Conservation (phyloP, 2,113 vertebrate genomes). For the Gavia stellata region DNA sequence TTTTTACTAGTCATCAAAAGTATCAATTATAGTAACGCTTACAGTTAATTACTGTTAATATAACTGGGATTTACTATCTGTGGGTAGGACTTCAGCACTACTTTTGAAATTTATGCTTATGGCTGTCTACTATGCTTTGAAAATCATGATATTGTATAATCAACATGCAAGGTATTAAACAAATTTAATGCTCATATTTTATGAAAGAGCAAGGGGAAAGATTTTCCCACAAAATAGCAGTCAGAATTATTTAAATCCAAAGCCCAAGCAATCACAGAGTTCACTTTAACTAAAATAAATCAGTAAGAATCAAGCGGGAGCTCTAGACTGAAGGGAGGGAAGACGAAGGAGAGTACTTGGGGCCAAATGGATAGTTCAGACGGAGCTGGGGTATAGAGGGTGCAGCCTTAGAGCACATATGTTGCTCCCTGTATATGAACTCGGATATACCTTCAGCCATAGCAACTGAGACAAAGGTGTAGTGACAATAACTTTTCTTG, state of each 20-base stretch:
- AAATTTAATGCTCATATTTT: not conserved
- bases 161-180: not conserved
- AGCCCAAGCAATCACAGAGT: not conserved
- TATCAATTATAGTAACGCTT: not conserved
- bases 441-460: not conserved
- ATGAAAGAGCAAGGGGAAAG: not conserved
- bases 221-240: not conserved
- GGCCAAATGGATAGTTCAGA: not conserved
- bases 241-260: not conserved
- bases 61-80: not conserved
- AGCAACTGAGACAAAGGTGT: not conserved
- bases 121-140: not conserved
- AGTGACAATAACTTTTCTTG: not conserved
- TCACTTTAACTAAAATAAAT: not conserved
- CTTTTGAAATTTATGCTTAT: not conserved
- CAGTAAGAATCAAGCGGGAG: not conserved
- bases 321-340: not conserved
- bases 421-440: fast-evolving
- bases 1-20: not conserved
- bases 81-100: not conserved
- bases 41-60: not conserved
- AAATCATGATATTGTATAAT: not conserved
- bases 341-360: not conserved
- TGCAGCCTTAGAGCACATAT: fast-evolving
- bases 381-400: not conserved